Evolutionary conservation across 2,888 invertebrate genomes (phyloP).

Genomic region (Oeneis ivallda): DNA sequence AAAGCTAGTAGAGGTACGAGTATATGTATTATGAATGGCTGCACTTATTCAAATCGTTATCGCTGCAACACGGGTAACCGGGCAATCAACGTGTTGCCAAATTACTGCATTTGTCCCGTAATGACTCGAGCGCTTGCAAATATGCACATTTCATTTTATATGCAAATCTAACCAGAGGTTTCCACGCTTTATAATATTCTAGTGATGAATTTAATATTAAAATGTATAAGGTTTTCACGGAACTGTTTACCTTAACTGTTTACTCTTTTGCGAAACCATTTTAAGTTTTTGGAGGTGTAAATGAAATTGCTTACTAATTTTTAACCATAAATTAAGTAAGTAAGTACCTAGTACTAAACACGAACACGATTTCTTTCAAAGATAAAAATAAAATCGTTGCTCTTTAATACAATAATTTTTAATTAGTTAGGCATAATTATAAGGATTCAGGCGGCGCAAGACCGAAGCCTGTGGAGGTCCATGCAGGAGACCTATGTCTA

Average conservation of each 20-base stretch:
- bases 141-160: slow-evolving; percentile 21
- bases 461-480: too few species aligned
- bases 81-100: slow-evolving; percentile 31
- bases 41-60: slow-evolving; percentile 11
- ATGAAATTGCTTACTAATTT: too few species aligned
- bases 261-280: neutral
- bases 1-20: too few species aligned
- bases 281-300: neutral
- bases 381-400: too few species aligned
- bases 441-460: too few species aligned
- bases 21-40: too few species aligned
- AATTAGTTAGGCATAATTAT: too few species aligned
- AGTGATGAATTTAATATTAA: neutral
- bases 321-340: too few species aligned
- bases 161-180: slow-evolving; percentile 11
- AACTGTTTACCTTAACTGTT: neutral
- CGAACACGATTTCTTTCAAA: too few species aligned
- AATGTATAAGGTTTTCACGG: neutral
- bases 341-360: too few species aligned
- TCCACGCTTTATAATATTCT: neutral
- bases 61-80: slow-evolving; percentile 2
- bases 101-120: slow-evolving; percentile 43
- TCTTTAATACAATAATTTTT: too few species aligned
- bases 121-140: slow-evolving; percentile 9
- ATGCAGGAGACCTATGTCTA: too few species aligned